These are phyloP conservation scores for Mionectes macconnelli DNA, from an alignment of 2,113 vertebrate genomes.

Conservation along the genomic window DNA sequence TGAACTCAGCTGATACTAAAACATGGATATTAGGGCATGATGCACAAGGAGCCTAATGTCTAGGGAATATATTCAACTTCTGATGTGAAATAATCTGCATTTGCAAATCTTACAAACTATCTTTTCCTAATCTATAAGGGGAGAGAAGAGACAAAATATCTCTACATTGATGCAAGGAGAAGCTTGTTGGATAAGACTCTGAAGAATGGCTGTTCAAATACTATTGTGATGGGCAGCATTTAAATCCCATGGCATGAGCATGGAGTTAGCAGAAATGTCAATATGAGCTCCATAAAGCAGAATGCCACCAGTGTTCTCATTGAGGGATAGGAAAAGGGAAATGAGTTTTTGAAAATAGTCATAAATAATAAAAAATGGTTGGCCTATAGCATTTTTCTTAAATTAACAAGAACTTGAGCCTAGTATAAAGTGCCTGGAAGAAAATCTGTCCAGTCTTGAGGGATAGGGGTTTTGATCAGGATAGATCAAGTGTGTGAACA, in stretches of 20 bases:
- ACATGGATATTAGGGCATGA: neutral
- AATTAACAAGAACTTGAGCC: conserved; percentile 43
- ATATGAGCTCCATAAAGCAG: neutral
- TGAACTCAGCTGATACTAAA: neutral
- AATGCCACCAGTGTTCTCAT: conserved; percentile 24
- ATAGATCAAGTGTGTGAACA: conserved; percentile 33
- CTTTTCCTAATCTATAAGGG: neutral
- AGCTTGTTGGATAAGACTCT: neutral
- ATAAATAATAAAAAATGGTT: conserved; percentile 57
- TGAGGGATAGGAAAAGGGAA: conserved; percentile 12
- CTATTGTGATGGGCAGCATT: neutral
- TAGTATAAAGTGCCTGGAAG: neutral
- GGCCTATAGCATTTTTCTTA: conserved; percentile 54
- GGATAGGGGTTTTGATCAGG: neutral
- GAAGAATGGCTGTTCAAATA: neutral
- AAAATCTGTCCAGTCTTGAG: conserved; percentile 22
- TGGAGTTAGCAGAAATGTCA: neutral
- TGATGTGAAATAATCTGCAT: neutral
- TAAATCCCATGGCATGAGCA: neutral
- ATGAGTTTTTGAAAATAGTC: conserved; percentile 54
- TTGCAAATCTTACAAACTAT: neutral
- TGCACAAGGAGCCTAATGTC: neutral
- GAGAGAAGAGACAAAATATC: neutral
- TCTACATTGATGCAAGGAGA: neutral
- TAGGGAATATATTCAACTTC: neutral